phyloP scores from a whole-genome alignment of 2,797 vertebrate species.

The Mormyrus hasselquistii region DNA sequence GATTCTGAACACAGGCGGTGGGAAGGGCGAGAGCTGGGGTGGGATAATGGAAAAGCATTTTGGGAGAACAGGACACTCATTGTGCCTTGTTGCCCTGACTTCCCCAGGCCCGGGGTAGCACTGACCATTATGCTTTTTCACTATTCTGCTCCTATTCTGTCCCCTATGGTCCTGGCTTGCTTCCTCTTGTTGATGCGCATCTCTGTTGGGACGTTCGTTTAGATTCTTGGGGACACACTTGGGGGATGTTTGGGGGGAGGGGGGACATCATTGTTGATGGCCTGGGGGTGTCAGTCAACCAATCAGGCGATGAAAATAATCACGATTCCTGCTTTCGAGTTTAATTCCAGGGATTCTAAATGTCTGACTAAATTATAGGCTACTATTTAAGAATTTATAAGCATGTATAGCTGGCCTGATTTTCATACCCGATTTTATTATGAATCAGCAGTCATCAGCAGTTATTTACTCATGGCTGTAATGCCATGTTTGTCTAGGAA shows the following conservation, averaged over 20 bases:
- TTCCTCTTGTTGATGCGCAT: slow-evolving; percentile 49
- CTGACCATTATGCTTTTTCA: slow-evolving; percentile 33
- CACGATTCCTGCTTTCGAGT: not conserved
- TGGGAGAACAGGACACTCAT: not conserved
- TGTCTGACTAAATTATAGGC: not conserved
- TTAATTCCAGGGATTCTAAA: not conserved
- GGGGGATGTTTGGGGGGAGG: slow-evolving; percentile 22
- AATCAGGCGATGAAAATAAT: not conserved
- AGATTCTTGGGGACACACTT: slow-evolving; percentile 24
- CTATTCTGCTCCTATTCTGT: slow-evolving; percentile 43
- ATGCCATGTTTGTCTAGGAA: not conserved
- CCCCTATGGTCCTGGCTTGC: slow-evolving; percentile 38
- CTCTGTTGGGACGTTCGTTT: slow-evolving; percentile 34
- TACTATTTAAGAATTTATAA: not conserved
- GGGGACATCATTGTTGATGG: not conserved
- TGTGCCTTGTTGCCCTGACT: slow-evolving; percentile 1
- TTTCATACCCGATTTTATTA: not conserved
- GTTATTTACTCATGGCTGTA: not conserved
- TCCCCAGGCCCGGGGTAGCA: not conserved
- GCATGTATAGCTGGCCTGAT: not conserved
- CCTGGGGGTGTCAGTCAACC: not conserved
- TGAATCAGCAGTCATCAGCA: not conserved
- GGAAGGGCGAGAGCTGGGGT: slow-evolving; percentile 37
- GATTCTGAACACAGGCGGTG: slow-evolving; percentile 51
- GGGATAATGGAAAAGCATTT: slow-evolving; percentile 68